A percentile compares a stretch with the other conserved stretches of the same genome.
phyloP scores from a whole-genome alignment of 1,140 invertebrate species.

The Papilio aristodemus region DNA sequence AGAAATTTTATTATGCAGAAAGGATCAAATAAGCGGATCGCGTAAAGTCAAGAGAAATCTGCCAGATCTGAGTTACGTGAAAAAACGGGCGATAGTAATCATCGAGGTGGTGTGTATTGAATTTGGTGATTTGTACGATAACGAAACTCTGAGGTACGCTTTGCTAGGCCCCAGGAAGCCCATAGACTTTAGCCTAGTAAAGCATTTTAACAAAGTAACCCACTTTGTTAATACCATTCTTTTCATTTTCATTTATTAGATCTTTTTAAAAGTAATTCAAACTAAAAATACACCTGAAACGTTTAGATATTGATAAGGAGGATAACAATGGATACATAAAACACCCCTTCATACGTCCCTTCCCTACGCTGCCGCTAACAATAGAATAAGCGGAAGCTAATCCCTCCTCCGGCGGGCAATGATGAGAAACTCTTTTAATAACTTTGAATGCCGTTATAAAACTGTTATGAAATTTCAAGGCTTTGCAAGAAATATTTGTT shows the following conservation, averaged over 20 bases:
- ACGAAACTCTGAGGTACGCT: too few species aligned
- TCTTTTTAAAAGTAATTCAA: not conserved
- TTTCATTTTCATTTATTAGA: not conserved
- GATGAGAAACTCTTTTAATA: not conserved
- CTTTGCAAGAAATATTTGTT: not conserved
- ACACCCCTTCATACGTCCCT: not conserved
- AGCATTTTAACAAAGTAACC: too few species aligned
- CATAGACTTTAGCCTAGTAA: too few species aligned
- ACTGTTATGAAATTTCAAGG: not conserved
- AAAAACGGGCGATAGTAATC: too few species aligned
- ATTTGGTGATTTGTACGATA: too few species aligned
- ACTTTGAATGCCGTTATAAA: not conserved
- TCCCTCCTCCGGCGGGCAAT: not conserved
- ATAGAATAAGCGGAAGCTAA: not conserved
- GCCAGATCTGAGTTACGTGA: too few species aligned
- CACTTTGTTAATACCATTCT: too few species aligned
- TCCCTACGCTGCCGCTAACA: not conserved
- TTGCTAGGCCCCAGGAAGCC: too few species aligned
- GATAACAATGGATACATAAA: not conserved
- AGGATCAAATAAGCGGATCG: too few species aligned
- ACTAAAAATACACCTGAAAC: not conserved
- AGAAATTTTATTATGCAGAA: too few species aligned
- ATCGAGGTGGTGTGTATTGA: too few species aligned
- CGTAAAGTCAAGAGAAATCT: too few species aligned
- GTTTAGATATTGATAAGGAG: not conserved